phyloP scores from a whole-genome alignment of 2,797 vertebrate species.

The Pantherophis alleghaniensis region DNA sequence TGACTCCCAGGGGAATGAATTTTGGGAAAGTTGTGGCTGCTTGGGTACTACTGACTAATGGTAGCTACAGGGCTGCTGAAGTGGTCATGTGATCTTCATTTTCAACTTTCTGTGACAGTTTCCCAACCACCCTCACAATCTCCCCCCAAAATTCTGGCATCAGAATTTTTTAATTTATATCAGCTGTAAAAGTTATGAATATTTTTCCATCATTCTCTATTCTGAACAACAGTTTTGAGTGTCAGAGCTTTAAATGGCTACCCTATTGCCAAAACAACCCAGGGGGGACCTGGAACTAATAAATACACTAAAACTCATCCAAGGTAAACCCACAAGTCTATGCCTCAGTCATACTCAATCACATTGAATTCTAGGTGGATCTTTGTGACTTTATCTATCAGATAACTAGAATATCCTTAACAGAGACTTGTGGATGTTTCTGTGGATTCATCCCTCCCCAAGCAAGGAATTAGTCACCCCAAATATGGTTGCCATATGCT shows the following conservation, averaged over 20 bases:
- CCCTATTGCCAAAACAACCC: not conserved
- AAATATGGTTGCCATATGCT: not conserved
- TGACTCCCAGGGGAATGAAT: not conserved
- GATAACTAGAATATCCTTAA: not conserved
- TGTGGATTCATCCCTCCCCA: not conserved
- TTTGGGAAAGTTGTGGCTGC: not conserved
- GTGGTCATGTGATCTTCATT: not conserved
- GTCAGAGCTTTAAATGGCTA: not conserved
- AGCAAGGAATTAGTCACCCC: not conserved
- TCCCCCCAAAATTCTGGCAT: no score
- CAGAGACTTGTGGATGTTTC: not conserved
- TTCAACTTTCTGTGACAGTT: not conserved
- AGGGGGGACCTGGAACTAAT: not conserved
- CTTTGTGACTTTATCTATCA: not conserved
- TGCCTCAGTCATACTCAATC: not conserved
- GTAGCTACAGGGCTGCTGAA: not conserved
- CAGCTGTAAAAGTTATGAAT: not conserved
- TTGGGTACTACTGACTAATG: not conserved
- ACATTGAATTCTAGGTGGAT: not conserved
- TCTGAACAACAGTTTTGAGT: not conserved
- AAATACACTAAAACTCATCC: not conserved
- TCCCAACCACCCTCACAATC: not conserved
- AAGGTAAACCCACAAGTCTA: not conserved
- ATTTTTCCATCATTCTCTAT: not conserved
- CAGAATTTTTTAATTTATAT: not conserved